Evolutionary conservation across 23 tunicate genomes (phyloP), one percentile per base, ranked within the genome.

Genomic region (Phallusia fumigata): DNA sequence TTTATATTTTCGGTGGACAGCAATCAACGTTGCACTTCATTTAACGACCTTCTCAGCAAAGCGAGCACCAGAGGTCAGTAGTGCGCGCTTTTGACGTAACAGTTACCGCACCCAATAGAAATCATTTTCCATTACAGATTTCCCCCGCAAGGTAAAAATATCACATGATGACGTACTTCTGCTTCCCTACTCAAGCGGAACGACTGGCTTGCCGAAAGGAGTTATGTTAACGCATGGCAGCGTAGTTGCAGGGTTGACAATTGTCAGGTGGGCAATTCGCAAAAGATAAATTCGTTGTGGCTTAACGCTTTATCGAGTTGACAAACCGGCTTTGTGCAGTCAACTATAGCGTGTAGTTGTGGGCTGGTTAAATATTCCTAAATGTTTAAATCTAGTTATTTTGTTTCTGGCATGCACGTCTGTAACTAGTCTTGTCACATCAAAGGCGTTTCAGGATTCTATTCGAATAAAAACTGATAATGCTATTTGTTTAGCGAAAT

Each of bases 191-290:
- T 88, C 97, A 49, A 88, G 93, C 49, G 97, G 97, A 31, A 93
- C 97, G 34, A 93, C 97, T 6, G 97, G 97, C 11, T 11, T 80
- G 40, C 97, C 97, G 31, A 93, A 93, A 49, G 97, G 97, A 15
- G 97, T 93, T 26, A 78, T 84, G 80, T 33, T 93, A 15, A 88
- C 90, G 8, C 97, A 93, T 79, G 28, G 79, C 30, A 84, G 84
- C 52, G n/a, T 84, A 16, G 83, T 89, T 21, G 53, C 94, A 0
- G 12, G 35, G 18, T 28, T 80, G 13, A 49, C 45, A 3, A 75
- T 81, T 15, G 30, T 34, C 36, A 52, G 32, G 36, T 34, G 3
- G 69, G 69, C 47, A 10, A 10, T 10, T 10, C 47, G 10, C 47
- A 3, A 3, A 5, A 40, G 47, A 40, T 3, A 40, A 10, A 10